Percentiles rank a stretch among this genome's conserved stretches.
Conservation (phyloP, 2,888 invertebrate species). For the Campopleginae sp. region DNA sequence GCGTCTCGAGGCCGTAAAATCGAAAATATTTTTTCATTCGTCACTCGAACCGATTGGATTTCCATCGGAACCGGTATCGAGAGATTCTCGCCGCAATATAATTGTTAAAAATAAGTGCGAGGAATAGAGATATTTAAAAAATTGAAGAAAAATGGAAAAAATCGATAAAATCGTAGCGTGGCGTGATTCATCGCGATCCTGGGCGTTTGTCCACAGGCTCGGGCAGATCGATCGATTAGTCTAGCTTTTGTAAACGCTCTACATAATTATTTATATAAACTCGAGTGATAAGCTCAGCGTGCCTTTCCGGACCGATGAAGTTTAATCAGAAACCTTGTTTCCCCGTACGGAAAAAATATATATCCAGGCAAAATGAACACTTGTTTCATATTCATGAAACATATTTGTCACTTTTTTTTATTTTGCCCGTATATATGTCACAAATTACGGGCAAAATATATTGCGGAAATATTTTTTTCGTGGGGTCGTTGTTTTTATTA, state of each 20-base stretch:
- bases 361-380: too few species aligned
- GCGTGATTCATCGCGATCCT: neutral
- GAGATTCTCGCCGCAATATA: neutral
- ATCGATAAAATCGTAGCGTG: neutral
- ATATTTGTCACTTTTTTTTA: too few species aligned
- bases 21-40: neutral
- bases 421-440: too few species aligned
- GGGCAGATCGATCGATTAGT: conserved; percentile 15
- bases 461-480: too few species aligned
- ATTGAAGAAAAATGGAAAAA: neutral
- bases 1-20: neutral
- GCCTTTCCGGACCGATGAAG: conserved; percentile 55
- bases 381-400: too few species aligned
- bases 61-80: conserved; percentile 5
- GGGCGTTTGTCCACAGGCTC: neutral
- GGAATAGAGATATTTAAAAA: neutral
- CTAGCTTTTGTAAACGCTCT: conserved; percentile 62
- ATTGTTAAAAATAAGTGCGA: conserved; percentile 3
- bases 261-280: conserved; percentile 48
- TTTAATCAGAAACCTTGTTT: conserved; percentile 25
- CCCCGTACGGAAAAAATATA: too few species aligned
- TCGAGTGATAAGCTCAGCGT: conserved; percentile 52
- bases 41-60: neutral
- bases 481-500: conserved; percentile 17
- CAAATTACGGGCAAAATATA: too few species aligned